Conservation (phyloP, 2,888 invertebrate species). For the Pterobdella sp. region DNA sequence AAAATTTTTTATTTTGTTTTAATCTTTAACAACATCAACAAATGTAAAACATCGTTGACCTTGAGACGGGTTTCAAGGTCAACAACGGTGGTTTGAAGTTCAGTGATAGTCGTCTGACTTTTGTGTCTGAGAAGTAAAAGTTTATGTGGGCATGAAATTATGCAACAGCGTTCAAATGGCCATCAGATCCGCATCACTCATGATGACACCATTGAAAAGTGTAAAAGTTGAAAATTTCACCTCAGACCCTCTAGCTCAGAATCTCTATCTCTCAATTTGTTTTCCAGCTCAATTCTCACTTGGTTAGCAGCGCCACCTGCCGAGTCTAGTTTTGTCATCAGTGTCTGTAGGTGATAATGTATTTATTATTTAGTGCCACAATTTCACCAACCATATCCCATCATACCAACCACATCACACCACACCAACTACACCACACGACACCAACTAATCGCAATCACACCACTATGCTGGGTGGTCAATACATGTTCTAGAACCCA, state of each 20-base stretch:
- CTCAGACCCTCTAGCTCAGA: constrained; percentile 95
- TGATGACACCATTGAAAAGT: too few relatives aligned
- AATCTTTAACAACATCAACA: too few relatives aligned
- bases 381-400: not conserved
- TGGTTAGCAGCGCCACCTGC: constrained; percentile 73
- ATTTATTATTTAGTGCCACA: not conserved
- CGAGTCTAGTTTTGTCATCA: constrained; percentile 81
- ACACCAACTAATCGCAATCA: too few relatives aligned
- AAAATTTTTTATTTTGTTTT: too few relatives aligned
- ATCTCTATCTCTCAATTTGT: constrained; percentile 91
- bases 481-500: not conserved
- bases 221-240: constrained; percentile 53
- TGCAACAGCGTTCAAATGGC: too few relatives aligned
- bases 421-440: too few relatives aligned
- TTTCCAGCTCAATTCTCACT: constrained; percentile 92
- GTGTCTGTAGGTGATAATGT: constrained; percentile 46
- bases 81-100: constrained; percentile 25
- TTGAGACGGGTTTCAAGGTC: constrained; percentile 26
- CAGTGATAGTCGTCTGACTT: constrained; percentile 26
- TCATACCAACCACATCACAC: not conserved
- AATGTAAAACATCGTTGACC: not conserved
- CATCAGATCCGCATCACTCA: too few relatives aligned
- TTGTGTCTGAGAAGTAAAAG: constrained; percentile 12
- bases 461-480: too few relatives aligned
- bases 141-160: too few relatives aligned